phyloP scores from a whole-genome alignment of 2,797 vertebrate genomes.

The Sebastiscus albofasciatus region DNA sequence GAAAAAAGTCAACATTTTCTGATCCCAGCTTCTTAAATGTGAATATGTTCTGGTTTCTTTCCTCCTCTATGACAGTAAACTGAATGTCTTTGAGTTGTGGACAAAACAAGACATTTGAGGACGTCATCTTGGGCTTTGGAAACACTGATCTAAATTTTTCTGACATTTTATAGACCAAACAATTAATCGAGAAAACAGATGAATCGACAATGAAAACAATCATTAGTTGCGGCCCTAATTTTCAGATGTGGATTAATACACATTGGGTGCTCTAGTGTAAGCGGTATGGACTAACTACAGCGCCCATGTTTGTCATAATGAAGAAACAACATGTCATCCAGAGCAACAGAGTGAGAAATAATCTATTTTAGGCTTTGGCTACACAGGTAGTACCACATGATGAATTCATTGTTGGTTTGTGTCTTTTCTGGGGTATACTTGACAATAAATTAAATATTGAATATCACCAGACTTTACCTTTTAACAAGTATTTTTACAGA shows the following conservation, averaged over 20 bases:
- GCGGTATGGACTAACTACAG: not conserved
- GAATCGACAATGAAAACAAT: too few species aligned
- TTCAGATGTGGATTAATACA: not conserved
- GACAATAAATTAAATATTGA: not conserved
- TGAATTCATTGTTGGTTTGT: not conserved
- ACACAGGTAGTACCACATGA: not conserved
- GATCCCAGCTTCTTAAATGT: too few species aligned
- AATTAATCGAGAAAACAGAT: too few species aligned
- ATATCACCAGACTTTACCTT: not conserved
- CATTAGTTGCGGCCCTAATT: too few species aligned
- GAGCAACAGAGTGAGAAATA: not conserved
- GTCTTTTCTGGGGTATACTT: not conserved
- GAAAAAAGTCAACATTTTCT: too few species aligned
- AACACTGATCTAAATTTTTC: too few species aligned
- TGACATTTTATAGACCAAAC: too few species aligned
- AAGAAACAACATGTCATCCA: not conserved
- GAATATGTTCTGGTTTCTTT: too few species aligned
- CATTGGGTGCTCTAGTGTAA: not conserved
- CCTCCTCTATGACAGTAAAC: too few species aligned
- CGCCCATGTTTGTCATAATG: not conserved
- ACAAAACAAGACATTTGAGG: too few species aligned
- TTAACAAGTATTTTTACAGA: not conserved
- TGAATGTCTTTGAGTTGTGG: too few species aligned
- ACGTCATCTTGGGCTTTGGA: too few species aligned
- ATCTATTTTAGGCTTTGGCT: not conserved